Conservation (phyloP, 2,888 invertebrate genomes). For the Morpho deidamia region DNA sequence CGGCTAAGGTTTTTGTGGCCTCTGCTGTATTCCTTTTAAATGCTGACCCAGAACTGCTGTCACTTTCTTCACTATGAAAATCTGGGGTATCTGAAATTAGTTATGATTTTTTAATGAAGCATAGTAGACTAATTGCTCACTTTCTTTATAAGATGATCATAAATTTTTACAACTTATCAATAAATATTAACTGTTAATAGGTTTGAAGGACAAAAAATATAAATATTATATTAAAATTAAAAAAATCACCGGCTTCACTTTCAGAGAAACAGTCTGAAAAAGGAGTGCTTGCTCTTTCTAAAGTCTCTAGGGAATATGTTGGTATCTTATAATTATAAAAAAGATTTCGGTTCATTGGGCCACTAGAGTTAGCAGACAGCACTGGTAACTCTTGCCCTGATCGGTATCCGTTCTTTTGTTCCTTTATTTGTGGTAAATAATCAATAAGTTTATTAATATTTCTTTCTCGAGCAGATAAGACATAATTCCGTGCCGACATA, state of each 20-base stretch:
- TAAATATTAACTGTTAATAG: no score
- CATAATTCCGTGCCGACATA: slow-evolving; percentile 70
- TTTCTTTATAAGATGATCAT: no score
- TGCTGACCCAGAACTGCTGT: slow-evolving; percentile 74
- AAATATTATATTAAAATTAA: background rate
- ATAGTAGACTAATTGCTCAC: no score
- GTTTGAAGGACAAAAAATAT: background rate
- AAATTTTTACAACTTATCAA: no score
- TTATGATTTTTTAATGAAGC: background rate
- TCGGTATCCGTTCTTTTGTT: slow-evolving; percentile 54
- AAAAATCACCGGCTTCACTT: slow-evolving; percentile 56
- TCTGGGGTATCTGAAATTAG: slow-evolving; percentile 62
- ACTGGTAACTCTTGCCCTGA: slow-evolving; percentile 50
- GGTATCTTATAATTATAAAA: slow-evolving; percentile 52
- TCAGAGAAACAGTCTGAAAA: slow-evolving; percentile 70
- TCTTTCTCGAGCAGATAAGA: slow-evolving; percentile 58
- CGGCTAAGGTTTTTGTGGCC: slow-evolving; percentile 65
- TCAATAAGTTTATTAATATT: slow-evolving; percentile 56
- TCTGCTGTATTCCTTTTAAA: slow-evolving; percentile 69
- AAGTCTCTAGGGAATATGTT: slow-evolving; percentile 43
- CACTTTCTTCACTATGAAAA: slow-evolving; percentile 69
- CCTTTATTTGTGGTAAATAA: slow-evolving; percentile 61
- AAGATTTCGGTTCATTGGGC: slow-evolving; percentile 56
- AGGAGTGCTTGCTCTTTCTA: slow-evolving; percentile 58
- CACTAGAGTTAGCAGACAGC: slow-evolving; percentile 51